These are phyloP conservation scores for Eupithecia tripunctaria DNA, from an alignment of 2,888 invertebrate species.

Conservation along the genomic window DNA sequence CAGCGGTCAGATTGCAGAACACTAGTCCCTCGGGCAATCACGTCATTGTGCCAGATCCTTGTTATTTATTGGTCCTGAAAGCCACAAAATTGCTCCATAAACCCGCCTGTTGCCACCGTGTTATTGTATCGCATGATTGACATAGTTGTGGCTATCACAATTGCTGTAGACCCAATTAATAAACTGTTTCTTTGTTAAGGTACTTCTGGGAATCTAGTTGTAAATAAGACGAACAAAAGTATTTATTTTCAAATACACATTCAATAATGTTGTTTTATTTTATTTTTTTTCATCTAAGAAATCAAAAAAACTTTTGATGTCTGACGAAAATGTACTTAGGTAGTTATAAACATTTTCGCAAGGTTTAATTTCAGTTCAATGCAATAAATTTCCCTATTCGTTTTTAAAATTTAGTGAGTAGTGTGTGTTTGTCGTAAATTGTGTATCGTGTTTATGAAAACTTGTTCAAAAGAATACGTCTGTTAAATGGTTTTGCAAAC, in stretches of 20 bases:
- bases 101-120: conserved; percentile 52
- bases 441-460: background rate
- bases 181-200: background rate
- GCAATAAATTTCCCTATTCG: background rate
- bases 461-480: background rate
- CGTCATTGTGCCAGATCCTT: conserved; percentile 63
- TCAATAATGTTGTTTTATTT: background rate
- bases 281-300: background rate
- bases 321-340: background rate
- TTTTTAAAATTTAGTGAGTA: background rate
- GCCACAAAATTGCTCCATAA: conserved; percentile 44
- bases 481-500: background rate
- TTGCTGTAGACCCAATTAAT: conserved; percentile 6
- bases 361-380: background rate
- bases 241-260: too few species aligned
- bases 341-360: background rate
- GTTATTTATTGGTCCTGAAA: conserved; percentile 63
- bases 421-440: background rate
- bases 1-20: conserved; percentile 53
- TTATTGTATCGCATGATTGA: conserved; percentile 44
- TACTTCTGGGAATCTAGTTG: background rate
- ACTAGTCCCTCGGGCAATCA: conserved; percentile 52
- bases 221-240: background rate
- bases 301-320: background rate
- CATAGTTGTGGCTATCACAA: conserved; percentile 23